Evolutionary conservation across 2,113 vertebrate species (phyloP).

Genomic region (Nothobranchius kuhntae): DNA sequence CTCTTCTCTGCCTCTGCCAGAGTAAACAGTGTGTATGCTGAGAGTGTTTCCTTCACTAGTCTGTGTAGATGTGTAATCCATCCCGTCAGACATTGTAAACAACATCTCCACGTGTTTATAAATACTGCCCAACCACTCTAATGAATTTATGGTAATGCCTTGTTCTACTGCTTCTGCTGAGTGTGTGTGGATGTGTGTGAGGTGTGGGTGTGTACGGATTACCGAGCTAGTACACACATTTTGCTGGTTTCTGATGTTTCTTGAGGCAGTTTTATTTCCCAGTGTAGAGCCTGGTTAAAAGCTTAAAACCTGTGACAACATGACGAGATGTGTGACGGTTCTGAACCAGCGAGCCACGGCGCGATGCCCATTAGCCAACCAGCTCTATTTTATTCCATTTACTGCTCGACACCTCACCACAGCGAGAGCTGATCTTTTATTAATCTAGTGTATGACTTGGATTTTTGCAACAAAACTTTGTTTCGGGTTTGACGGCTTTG

Average conservation of each 20-base stretch:
- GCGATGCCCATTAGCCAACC: slow-evolving; percentile 53
- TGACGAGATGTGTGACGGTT: slow-evolving; percentile 40
- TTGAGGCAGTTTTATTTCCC: slow-evolving; percentile 27
- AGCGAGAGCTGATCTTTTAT: slow-evolving; percentile 40
- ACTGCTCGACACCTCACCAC: slow-evolving; percentile 33
- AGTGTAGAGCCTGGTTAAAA: slow-evolving; percentile 52
- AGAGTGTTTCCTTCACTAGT: slow-evolving; percentile 75
- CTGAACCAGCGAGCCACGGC: slow-evolving; percentile 34
- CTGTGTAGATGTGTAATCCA: slow-evolving; percentile 83
- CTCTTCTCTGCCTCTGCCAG: slow-evolving; percentile 34
- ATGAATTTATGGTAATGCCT: slow-evolving; percentile 85
- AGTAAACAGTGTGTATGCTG: slow-evolving; percentile 78
- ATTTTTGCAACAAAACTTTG: slow-evolving; percentile 11
- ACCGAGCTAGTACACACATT: slow-evolving; percentile 20
- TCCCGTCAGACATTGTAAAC: slow-evolving; percentile 82
- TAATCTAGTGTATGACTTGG: slow-evolving; percentile 35
- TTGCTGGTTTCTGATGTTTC: slow-evolving; percentile 45
- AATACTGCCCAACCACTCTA: slow-evolving; percentile 80
- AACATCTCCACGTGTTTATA: slow-evolving; percentile 82
- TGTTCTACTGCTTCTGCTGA: slow-evolving; percentile 68
- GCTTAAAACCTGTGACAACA: slow-evolving; percentile 49
- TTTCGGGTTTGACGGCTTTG: slow-evolving; percentile 32
- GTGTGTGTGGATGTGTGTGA: slow-evolving; percentile 34
- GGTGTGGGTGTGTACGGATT: slow-evolving; percentile 40
- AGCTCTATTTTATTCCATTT: slow-evolving; percentile 45